These are phyloP conservation scores for Bicyclus anynana DNA, from an alignment of 1,140 invertebrate genomes.

Conservation along the genomic window DNA sequence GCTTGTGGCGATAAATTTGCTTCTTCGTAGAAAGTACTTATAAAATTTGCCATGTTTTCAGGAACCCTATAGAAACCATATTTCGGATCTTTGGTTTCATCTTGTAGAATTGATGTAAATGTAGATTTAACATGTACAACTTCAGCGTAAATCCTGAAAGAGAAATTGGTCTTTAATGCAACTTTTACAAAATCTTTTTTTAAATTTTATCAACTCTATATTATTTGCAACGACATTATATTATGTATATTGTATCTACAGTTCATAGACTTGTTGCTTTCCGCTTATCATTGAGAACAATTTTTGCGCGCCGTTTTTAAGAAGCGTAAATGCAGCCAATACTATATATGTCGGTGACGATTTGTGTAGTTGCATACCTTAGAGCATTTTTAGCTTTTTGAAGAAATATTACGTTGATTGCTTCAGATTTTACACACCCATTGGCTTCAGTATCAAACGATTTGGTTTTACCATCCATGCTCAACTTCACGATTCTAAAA, in stretches of 20 bases:
- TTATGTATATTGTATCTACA: too few species aligned
- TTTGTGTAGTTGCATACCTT: too few species aligned
- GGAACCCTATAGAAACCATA: constrained; percentile 77
- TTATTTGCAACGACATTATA: too few species aligned
- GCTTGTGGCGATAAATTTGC: constrained; percentile 79
- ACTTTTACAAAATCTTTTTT: too few species aligned
- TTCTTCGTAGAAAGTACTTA: constrained; percentile 81
- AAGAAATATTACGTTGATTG: constrained; percentile 85
- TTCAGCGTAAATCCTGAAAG: constrained; percentile 81
- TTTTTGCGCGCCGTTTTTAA: too few species aligned
- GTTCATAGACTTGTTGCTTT: constrained; percentile 69
- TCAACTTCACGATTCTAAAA: constrained; percentile 80
- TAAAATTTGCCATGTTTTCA: constrained; percentile 73
- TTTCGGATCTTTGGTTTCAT: constrained; percentile 22
- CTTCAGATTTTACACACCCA: constrained; percentile 83
- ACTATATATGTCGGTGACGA: too few species aligned
- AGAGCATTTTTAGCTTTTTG: constrained; percentile 80
- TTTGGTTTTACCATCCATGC: constrained; percentile 85
- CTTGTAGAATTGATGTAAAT: constrained; percentile 52
- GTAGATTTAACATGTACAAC: constrained; percentile 81
- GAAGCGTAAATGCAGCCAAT: too few species aligned
- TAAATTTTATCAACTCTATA: too few species aligned
- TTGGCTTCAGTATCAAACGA: constrained; percentile 88
- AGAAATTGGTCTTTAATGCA: too few species aligned
- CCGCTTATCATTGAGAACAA: background rate